phyloP scores from a whole-genome alignment of 1,140 invertebrate genomes.

The Ditylenchus dipsaci region DNA sequence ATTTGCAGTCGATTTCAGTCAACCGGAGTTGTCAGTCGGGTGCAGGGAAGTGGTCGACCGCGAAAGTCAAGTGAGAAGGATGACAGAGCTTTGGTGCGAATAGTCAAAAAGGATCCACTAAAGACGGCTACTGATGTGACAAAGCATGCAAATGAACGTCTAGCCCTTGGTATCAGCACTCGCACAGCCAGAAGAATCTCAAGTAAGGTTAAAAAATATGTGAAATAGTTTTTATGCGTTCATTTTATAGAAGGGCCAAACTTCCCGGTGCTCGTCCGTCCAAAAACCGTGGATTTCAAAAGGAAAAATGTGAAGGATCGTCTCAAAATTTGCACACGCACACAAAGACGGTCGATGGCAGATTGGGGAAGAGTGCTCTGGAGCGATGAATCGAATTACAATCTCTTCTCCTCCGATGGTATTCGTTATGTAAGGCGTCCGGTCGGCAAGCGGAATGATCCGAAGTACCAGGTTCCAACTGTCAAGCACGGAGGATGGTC shows the following conservation, averaged over 20 bases:
- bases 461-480: constrained; percentile 42
- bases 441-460: constrained; percentile 25
- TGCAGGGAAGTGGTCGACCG: constrained; percentile 11
- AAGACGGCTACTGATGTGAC: constrained; percentile 12
- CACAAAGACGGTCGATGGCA: constrained; percentile 15
- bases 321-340: constrained; percentile 17
- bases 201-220: not conserved
- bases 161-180: constrained; percentile 4
- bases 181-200: constrained; percentile 15
- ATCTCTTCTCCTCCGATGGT: constrained; percentile 34
- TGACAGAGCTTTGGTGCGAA: constrained; percentile 6
- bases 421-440: constrained; percentile 27
- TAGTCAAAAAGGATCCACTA: constrained; percentile 5
- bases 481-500: constrained; percentile 58
- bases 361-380: constrained; percentile 42
- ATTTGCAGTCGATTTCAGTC: too few relatives aligned
- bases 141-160: not conserved
- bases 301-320: not conserved
- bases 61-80: constrained; percentile 9
- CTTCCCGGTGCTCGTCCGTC: constrained; percentile 10
- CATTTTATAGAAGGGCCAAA: constrained; percentile 5
- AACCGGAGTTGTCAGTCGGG: too few relatives aligned
- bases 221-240: not conserved
- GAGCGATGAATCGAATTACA: constrained; percentile 43
- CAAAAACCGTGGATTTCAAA: constrained; percentile 20